phyloP scores from a whole-genome alignment of 2,888 invertebrate species.

The Parochlus steinenii region DNA sequence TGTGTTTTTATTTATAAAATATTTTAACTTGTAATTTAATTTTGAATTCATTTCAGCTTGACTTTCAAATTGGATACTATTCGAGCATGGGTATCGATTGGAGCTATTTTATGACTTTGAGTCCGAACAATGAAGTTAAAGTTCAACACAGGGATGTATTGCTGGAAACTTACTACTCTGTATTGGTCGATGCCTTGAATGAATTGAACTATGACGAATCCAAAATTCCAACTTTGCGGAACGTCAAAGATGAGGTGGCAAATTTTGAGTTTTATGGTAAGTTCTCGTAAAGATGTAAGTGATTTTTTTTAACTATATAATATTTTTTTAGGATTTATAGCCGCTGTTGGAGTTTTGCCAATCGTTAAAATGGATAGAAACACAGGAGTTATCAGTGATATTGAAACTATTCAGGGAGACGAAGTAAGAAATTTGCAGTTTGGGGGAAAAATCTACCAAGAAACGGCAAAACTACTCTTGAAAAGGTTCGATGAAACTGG shows the following conservation, averaged over 20 bases:
- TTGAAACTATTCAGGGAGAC: constrained; percentile 24
- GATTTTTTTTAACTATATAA: too few relatives aligned
- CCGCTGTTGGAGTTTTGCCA: constrained; percentile 21
- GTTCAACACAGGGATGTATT: constrained; percentile 19
- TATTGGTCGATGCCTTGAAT: constrained; percentile 18
- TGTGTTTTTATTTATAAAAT: too few relatives aligned
- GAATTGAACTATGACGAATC: constrained; percentile 17
- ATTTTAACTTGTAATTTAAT: too few relatives aligned
- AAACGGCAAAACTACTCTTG: too few relatives aligned
- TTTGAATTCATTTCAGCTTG: too few relatives aligned
- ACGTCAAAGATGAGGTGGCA: constrained; percentile 21
- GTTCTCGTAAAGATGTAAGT: too few relatives aligned
- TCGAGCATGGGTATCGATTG: constrained; percentile 28
- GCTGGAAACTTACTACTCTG: constrained; percentile 21
- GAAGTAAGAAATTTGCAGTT: too few relatives aligned
- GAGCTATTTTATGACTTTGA: constrained; percentile 29
- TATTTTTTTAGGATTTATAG: too few relatives aligned
- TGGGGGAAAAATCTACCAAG: too few relatives aligned
- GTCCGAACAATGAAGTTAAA: constrained; percentile 23
- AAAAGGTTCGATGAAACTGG: too few relatives aligned
- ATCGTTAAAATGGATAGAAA: constrained; percentile 24
- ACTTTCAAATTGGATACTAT: too few relatives aligned
- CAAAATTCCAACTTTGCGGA: constrained; percentile 19
- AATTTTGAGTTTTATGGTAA: constrained; percentile 22
- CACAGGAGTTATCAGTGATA: constrained; percentile 24